phyloP scores from a whole-genome alignment of 2,113 vertebrate species.

The Neopipo cinnamomea region DNA sequence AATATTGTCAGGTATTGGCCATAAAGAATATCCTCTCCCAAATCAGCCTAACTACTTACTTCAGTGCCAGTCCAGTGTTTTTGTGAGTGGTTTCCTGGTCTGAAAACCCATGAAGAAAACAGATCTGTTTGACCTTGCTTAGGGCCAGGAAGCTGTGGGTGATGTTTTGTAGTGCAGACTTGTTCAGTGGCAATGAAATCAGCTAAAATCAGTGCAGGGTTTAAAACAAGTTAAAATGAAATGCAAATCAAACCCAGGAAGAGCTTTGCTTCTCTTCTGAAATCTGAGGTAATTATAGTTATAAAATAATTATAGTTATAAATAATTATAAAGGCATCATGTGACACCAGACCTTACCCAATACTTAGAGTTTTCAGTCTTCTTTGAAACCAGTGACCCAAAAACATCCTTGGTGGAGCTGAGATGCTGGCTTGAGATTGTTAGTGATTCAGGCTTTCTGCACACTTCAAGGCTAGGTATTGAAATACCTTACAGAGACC shows the following conservation, averaged over 20 bases:
- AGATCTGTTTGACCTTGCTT: not conserved
- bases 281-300: not conserved
- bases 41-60: not conserved
- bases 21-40: not conserved
- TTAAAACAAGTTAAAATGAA: not conserved
- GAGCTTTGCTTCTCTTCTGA: not conserved
- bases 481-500: not conserved
- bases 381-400: not conserved
- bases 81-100: not conserved
- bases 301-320: not conserved
- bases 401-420: fast-evolving
- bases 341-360: not conserved
- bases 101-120: not conserved
- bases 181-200: not conserved
- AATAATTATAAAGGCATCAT: not conserved
- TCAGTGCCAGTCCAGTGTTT: fast-evolving
- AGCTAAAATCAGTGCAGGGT: not conserved
- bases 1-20: not conserved
- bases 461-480: not conserved
- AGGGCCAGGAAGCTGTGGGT: not conserved
- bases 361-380: not conserved
- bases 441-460: not conserved
- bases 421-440: not conserved
- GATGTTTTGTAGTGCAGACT: not conserved
- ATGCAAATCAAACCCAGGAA: not conserved